Conservation (phyloP, 2,113 vertebrate genomes). For the Bambusicola thoracicus region DNA sequence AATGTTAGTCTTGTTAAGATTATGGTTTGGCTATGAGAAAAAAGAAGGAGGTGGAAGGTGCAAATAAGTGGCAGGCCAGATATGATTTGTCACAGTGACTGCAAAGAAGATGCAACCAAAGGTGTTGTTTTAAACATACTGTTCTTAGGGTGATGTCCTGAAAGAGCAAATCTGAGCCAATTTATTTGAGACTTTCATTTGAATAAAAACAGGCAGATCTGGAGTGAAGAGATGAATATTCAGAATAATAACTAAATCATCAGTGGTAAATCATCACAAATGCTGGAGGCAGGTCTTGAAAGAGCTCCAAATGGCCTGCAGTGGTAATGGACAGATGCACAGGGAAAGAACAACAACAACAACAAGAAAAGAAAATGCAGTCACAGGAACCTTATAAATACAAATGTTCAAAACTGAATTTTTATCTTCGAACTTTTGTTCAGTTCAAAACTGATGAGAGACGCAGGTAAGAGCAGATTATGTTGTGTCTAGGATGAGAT, state of each 20-base stretch:
- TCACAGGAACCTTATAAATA: not conserved
- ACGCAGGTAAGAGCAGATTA: not conserved
- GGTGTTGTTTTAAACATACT: conserved; percentile 8
- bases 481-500: not conserved
- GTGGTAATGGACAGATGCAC: not conserved
- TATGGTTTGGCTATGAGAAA: conserved; percentile 32
- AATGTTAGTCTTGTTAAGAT: conserved; percentile 20
- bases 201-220: not conserved
- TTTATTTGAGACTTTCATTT: conserved; percentile 5
- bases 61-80: conserved; percentile 12
- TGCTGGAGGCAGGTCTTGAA: conserved; percentile 11
- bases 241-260: conserved; percentile 14
- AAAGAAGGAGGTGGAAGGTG: conserved; percentile 23
- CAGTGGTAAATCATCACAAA: not conserved
- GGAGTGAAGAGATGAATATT: conserved; percentile 9
- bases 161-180: conserved; percentile 1
- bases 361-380: not conserved
- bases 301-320: not conserved
- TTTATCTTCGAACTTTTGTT: not conserved
- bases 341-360: not conserved
- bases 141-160: not conserved
- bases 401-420: not conserved
- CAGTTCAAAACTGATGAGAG: not conserved
- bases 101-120: not conserved
- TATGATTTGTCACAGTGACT: conserved; percentile 20